Base-by-base conservation (phyloP, 2,113 vertebrate species). In the Menidia beryllina region DNA sequence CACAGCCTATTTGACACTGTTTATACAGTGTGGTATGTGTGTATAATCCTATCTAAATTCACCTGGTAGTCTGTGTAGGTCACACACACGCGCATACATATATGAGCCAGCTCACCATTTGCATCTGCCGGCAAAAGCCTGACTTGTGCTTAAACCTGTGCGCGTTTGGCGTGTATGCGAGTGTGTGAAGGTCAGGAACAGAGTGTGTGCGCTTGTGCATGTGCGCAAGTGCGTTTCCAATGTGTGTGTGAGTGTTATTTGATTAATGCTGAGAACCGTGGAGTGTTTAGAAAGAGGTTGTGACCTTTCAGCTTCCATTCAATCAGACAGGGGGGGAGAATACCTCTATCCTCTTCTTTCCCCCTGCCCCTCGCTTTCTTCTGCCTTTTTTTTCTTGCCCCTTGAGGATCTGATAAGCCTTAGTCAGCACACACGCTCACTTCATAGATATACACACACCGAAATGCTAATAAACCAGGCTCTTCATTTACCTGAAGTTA, bases 251-350 rank as follows among this genome's bases (percentile, higher is more conserved):
- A 60, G 84, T 73, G 84, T 88, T 88, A 87, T 91, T 87, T 90
- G 90, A 91, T 90, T 90, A 90, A 90, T 90, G 88, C 88, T 88
- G 87, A 91, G 88, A 91, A 88, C 87, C 67, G 79, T 84, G 88
- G 68, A 87, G 90, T 87, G 87, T 89, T 91, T 90, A 90, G 87
- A 91, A 86, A 89, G 86, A 91, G 90, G 88, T 91, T 78, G 7
- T 36, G 74, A 90, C 87, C 90, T 91, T 90, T 91, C 85, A 85
- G 90, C 87, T 86, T 88, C 86, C 87, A 91, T 91, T 91, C 90
- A 91, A 91, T 91, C 88, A 89, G 90, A 86, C 41, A 25, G 64
- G 23, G 52, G 56, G 71, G 53, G 64, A 86, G 75, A 86, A 83
- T 79, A 78, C 79, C 75, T 83, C 66, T 10, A 49, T 84, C 86